Percentiles rank a stretch among this genome's conserved stretches.
phyloP scores from a whole-genome alignment of 2,113 vertebrate genomes.

The Synodontis membranacea region DNA sequence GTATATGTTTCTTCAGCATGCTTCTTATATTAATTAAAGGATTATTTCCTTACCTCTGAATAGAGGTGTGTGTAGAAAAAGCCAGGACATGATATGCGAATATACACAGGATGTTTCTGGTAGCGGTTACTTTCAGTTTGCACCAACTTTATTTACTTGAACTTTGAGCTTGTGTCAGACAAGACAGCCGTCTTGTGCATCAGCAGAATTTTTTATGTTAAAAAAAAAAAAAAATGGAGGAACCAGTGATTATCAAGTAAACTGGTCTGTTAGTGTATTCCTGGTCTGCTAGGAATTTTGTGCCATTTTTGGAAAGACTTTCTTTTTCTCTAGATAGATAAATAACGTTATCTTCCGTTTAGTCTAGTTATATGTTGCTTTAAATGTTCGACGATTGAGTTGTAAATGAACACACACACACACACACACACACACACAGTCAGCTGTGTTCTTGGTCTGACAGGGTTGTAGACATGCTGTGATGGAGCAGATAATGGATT shows the following conservation, averaged over 20 bases:
- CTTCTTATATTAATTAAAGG: too few species aligned
- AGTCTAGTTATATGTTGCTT: neutral
- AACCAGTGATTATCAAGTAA: neutral
- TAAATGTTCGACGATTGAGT: neutral
- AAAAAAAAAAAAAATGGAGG: neutral
- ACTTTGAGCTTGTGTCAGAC: neutral
- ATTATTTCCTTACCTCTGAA: too few species aligned
- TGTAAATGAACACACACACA: neutral
- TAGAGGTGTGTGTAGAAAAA: neutral
- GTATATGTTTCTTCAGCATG: too few species aligned
- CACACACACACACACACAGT: neutral
- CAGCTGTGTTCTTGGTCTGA: neutral
- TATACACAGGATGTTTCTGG: neutral
- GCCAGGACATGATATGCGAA: neutral
- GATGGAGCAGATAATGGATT: constrained; percentile 35
- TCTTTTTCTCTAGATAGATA: neutral
- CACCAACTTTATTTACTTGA: neutral
- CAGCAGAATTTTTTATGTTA: neutral
- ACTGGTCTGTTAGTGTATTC: neutral
- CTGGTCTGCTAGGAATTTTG: neutral
- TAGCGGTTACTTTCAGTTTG: neutral
- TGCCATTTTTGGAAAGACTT: neutral
- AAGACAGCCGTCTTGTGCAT: neutral
- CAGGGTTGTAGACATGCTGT: constrained; percentile 24
- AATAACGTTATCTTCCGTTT: neutral